Evolutionary conservation across 2,797 vertebrate species (phyloP), one percentile per base, ranked within the genome.

Genomic region (Channallabes apus): DNA sequence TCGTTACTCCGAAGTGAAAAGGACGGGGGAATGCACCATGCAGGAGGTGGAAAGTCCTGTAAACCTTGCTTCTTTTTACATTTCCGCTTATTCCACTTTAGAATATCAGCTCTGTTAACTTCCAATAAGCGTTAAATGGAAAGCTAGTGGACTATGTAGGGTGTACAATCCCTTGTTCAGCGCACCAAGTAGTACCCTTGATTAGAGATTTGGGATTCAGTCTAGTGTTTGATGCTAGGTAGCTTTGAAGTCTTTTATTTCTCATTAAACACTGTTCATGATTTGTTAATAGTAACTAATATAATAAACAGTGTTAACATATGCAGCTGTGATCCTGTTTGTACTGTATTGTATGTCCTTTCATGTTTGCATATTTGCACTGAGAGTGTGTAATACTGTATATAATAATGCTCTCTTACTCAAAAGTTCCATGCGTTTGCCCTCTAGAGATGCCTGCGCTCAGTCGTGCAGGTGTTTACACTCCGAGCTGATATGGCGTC

Each of bases 361-460:
- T 38, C 9, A n/a, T 14, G 32, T 20, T 12, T 20, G 8, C 14
- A 41, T 67, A 18, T 51, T 65, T 51, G 20, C 38, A 46, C 38
- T 41, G 38, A 35, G 35, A 20, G 59, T 27, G 59, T 86, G 85
- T 65, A 84, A 82, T 77, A 62, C 68, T 77, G 54, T 41, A 35
- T 87, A 84, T 83, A 86, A 84, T 77, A 62, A 87, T 56, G 72
- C 64, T 84, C 87, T 85, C 83, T 87, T 85, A 88, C 93, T 91
- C 89, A 90, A 92, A 94, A 93, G 89, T 92, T 93, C 89, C 88
- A 93, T 90, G 93, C 89, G 92, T 90, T 72, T 93, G 94, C 92
- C 94, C 95, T 94, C 93, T 91, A 93, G 95, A 95, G 95, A 94
- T 93, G 93, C 35, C 92, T 91, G 91, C 90, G 94, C 94, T 94